Evolutionary conservation across 2,113 vertebrate species (phyloP), one percentile per base, ranked within the genome.

Genomic region (Stegastes partitus): DNA sequence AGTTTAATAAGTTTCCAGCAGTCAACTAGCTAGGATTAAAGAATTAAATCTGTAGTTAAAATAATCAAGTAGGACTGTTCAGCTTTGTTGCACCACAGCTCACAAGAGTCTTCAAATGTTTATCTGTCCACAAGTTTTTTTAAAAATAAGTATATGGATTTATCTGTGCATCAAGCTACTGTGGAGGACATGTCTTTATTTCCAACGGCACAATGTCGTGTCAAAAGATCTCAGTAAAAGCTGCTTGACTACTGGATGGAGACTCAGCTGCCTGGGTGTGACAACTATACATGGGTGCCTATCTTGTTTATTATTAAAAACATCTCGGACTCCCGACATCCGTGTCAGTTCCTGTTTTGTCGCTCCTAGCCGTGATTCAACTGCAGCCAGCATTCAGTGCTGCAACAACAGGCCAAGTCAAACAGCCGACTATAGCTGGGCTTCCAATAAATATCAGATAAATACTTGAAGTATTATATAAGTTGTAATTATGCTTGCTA

Each of bases 381-480:
- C 63, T 39, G 59, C 39, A 68, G 83, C 63, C 54, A 28, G 54
- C 68, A 59, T 77, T 73, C 58, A 74, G 25, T 11, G 16, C 77
- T 39, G 66, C 45, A 44, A 53, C 23, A 47, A 78, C 79, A 82
- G 65, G 55, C 70, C 57, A 68, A 75, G 57, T 50, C 65, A 74
- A 82, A 67, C 70, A 82, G 80, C 81, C 68, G 54, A 66, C 74
- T 76, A 77, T 47, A 87, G 47, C 68, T 37, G 37, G 70, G 71
- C 79, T 76, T 65, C 68, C 64, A 69, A 66, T 90, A 92, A 69
- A 84, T 66, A 74, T 44, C 15, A 68, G 74, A 82, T 86, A 85
- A 76, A 90, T 82, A 74, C 2, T 19, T 59, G 14, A 58, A 51
- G 18, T 31, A 19, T 45, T 59, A 84, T 75, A 84, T 49, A 86